Conservation (phyloP, 1,140 invertebrate genomes). For the Anastrepha ludens region DNA sequence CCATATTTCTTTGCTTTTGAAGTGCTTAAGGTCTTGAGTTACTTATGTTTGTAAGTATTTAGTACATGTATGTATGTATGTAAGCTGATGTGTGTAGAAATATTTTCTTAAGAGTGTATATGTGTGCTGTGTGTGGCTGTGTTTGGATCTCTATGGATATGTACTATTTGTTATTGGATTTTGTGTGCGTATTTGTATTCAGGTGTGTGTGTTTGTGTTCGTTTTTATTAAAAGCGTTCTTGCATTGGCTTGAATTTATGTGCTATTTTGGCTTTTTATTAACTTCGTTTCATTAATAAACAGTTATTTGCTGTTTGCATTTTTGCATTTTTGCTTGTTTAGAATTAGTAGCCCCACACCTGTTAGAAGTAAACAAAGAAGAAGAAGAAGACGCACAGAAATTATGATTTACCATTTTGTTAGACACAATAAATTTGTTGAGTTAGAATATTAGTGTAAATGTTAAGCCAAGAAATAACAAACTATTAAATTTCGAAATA, state of each 20-base stretch:
- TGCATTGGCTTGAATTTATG: not conserved
- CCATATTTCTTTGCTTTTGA: not conserved
- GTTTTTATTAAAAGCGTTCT: not conserved
- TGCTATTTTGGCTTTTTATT: constrained; percentile 51
- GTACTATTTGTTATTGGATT: constrained; percentile 1
- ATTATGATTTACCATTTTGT: constrained; percentile 48
- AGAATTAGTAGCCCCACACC: constrained; percentile 74
- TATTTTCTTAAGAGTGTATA: no score
- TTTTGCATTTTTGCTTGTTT: constrained; percentile 54
- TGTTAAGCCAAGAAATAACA: not conserved
- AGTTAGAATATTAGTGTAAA: constrained; percentile 35
- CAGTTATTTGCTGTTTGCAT: constrained; percentile 52
- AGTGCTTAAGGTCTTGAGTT: not conserved
- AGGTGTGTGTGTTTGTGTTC: not conserved
- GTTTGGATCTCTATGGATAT: not conserved
- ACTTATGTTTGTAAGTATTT: not conserved
- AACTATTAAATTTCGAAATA: constrained; percentile 1
- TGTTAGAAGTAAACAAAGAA: constrained; percentile 68
- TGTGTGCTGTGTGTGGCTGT: not conserved
- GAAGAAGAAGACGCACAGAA: constrained; percentile 58
- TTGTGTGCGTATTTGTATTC: constrained; percentile 24
- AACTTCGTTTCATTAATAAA: constrained; percentile 28
- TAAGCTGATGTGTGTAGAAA: not conserved
- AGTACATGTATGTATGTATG: not conserved
- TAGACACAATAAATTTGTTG: constrained; percentile 7